A percentile compares a stretch with the other conserved stretches of the same genome.
Evolutionary conservation across 2,113 vertebrate genomes (phyloP).

Genomic region (Phylloscopus trochilus): DNA sequence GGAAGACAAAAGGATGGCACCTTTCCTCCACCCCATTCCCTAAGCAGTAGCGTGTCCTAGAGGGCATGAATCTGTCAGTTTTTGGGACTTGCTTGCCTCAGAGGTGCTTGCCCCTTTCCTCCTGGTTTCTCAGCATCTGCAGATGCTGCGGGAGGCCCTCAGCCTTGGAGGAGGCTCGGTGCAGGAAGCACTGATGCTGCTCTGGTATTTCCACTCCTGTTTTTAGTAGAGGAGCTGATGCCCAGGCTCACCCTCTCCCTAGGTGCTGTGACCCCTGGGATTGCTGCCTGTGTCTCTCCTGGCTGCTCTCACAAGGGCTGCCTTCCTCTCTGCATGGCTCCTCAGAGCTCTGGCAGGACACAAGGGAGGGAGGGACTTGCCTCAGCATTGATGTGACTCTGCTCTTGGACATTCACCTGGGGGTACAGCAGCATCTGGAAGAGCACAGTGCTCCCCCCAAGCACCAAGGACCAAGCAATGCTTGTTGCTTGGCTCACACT

Average conservation of each 20-base stretch:
- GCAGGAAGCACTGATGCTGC: neutral
- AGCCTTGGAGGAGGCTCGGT: neutral
- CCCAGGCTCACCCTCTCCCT: neutral
- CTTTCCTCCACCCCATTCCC: neutral
- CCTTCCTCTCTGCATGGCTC: neutral
- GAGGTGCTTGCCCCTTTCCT: neutral
- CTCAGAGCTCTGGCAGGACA: neutral
- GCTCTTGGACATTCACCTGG: neutral
- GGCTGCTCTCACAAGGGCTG: neutral
- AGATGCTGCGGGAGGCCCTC: neutral
- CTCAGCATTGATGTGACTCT: neutral
- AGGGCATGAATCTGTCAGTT: neutral
- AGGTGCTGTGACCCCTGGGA: neutral
- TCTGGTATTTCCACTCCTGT: neutral
- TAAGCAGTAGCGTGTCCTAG: fast-evolving
- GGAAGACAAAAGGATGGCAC: neutral
- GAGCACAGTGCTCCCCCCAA: neutral
- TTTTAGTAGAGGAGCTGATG: neutral
- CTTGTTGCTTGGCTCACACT: fast-evolving
- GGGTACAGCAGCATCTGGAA: neutral
- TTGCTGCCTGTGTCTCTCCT: neutral
- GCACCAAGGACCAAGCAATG: neutral
- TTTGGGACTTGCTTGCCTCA: neutral
- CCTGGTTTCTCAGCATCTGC: neutral
- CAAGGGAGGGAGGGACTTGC: neutral